phyloP scores from a whole-genome alignment of 2,888 invertebrate species.

The Odontothrips loti region DNA sequence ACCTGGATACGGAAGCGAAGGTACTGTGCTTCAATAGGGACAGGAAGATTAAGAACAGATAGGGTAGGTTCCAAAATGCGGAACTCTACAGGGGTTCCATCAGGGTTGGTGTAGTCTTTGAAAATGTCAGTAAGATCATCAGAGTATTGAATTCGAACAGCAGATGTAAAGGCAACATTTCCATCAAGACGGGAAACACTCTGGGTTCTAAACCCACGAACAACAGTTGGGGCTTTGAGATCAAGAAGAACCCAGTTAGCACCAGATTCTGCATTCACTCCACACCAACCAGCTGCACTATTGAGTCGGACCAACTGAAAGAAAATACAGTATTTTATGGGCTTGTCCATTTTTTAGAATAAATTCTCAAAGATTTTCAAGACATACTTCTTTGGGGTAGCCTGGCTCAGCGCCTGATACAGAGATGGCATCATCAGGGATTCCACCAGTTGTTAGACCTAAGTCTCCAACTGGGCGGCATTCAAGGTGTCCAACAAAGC shows the following conservation, averaged over 20 bases:
- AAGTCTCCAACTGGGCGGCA: conserved; percentile 87
- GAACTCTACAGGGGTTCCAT: conserved; percentile 89
- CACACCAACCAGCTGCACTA: conserved; percentile 85
- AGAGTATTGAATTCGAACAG: conserved; percentile 80
- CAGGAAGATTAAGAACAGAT: conserved; percentile 84
- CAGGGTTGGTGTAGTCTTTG: conserved; percentile 87
- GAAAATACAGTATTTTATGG: conserved; percentile 31
- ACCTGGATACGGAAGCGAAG: conserved; percentile 72
- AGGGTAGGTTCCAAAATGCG: conserved; percentile 82
- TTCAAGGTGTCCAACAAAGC: conserved; percentile 79
- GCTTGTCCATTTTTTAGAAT: conserved; percentile 23
- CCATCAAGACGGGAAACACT: conserved; percentile 78
- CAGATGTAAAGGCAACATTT: conserved; percentile 82
- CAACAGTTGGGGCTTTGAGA: conserved; percentile 79
- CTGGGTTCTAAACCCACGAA: conserved; percentile 87
- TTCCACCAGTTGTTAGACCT: conserved; percentile 80
- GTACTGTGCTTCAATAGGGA: conserved; percentile 86
- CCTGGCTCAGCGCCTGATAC: conserved; percentile 79
- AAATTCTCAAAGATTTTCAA: conserved; percentile 27
- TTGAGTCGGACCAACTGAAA: conserved; percentile 75
- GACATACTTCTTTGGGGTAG: conserved; percentile 67
- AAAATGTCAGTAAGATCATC: conserved; percentile 85
- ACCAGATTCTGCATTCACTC: conserved; percentile 77
- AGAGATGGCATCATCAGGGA: conserved; percentile 83
- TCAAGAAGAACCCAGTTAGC: conserved; percentile 86